These are phyloP conservation scores for Azemiops feae DNA, from an alignment of 2,113 vertebrate species.

Conservation along the genomic window DNA sequence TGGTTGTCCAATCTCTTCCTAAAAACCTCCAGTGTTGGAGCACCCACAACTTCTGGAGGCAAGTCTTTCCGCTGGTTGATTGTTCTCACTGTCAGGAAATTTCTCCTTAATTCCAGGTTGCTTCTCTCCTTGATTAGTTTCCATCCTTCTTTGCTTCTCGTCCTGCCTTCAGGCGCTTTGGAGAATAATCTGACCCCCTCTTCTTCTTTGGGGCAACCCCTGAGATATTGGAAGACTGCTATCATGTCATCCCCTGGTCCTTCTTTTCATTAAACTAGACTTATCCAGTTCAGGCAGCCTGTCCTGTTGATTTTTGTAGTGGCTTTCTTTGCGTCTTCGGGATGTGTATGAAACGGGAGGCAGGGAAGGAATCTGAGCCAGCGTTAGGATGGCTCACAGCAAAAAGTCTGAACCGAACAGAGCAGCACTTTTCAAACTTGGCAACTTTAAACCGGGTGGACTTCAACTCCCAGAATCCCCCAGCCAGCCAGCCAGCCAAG, in stretches of 20 bases:
- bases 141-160: too few species aligned
- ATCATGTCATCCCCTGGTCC: too few species aligned
- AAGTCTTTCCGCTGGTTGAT: background rate
- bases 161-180: too few species aligned
- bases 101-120: background rate
- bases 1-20: too few species aligned
- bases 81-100: background rate
- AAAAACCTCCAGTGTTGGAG: background rate
- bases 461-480: background rate
- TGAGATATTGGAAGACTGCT: too few species aligned
- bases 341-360: background rate
- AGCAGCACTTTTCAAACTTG: background rate
- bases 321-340: too few species aligned
- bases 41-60: background rate
- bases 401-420: background rate
- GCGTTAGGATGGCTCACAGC: background rate
- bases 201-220: background rate
- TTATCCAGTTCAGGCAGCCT: too few species aligned
- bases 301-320: too few species aligned
- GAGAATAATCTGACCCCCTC: accelerated
- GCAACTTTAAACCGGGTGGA: background rate
- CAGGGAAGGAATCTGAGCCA: background rate
- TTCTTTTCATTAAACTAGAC: too few species aligned
- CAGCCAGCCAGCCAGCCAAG: background rate
- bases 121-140: too few species aligned